phyloP scores from a whole-genome alignment of 2,113 vertebrate species.

The Cephalophus harveyi region DNA sequence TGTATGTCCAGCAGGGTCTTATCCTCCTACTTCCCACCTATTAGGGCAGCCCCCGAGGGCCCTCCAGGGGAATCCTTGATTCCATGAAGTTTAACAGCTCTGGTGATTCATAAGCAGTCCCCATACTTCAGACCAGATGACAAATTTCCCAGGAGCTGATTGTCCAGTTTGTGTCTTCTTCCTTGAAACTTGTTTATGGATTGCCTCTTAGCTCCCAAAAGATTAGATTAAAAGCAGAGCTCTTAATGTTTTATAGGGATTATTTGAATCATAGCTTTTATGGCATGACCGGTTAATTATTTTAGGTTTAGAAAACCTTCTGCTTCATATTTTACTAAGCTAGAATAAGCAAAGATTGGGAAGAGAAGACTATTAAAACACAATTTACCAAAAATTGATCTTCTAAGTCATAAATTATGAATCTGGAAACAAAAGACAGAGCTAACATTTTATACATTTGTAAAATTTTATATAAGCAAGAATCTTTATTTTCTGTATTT shows the following conservation, averaged over 20 bases:
- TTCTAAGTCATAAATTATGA: background rate
- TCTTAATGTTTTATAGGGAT: background rate
- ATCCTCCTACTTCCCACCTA: background rate
- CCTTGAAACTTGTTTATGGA: background rate
- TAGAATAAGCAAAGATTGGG: background rate
- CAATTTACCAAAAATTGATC: background rate
- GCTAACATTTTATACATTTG: background rate
- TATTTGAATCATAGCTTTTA: background rate
- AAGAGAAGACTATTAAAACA: background rate
- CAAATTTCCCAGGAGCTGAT: background rate
- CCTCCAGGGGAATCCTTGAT: background rate
- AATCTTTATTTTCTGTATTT: slow-evolving; percentile 23
- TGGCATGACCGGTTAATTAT: background rate
- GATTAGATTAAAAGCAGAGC: background rate
- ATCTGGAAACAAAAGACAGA: background rate
- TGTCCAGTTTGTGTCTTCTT: background rate
- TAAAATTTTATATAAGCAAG: background rate
- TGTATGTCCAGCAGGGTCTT: no score
- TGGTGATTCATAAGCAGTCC: background rate
- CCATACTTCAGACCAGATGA: background rate
- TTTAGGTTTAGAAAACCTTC: background rate
- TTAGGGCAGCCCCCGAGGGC: background rate
- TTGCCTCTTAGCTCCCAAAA: background rate
- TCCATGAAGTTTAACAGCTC: background rate
- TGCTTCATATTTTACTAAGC: background rate